A percentile compares a stretch with the other conserved stretches of the same genome.
These are phyloP conservation scores for Poeciliopsis presidionis DNA, from an alignment of 2,797 vertebrate species.

Conservation along the genomic window DNA sequence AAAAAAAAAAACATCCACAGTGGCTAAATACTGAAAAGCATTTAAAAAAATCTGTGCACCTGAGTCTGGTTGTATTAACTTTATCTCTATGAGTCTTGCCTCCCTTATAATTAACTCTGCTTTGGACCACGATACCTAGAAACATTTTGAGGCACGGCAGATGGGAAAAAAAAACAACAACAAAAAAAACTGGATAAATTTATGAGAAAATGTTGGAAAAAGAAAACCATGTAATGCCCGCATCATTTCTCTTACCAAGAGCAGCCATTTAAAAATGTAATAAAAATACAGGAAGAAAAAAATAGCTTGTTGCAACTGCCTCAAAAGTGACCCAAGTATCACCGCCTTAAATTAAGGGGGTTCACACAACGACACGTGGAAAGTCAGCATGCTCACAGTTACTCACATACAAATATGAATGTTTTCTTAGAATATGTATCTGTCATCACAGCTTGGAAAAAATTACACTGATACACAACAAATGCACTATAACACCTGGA, in stretches of 20 bases:
- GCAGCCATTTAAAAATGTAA: constrained; percentile 40
- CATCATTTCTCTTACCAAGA: constrained; percentile 27
- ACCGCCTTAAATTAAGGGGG: constrained; percentile 63
- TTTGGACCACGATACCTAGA: constrained; percentile 59
- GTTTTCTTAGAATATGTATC: constrained; percentile 78
- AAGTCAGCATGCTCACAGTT: constrained; percentile 79
- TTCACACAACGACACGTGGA: constrained; percentile 76
- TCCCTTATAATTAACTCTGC: constrained; percentile 53
- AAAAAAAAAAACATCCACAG: constrained; percentile 31
- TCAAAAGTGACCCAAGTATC: constrained; percentile 68
- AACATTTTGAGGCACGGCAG: constrained; percentile 71
- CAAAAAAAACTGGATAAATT: constrained; percentile 38
- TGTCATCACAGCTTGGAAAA: constrained; percentile 78
- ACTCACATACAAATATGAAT: constrained; percentile 81
- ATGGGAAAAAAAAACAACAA: constrained; percentile 16
- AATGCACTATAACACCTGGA: constrained; percentile 82
- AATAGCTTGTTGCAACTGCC: constrained; percentile 52
- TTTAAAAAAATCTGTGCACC: constrained; percentile 35
- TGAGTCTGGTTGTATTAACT: constrained; percentile 50
- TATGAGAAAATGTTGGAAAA: constrained; percentile 26
- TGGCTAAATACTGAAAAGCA: constrained; percentile 58
- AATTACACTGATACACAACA: constrained; percentile 82
- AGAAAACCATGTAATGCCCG: constrained; percentile 17
- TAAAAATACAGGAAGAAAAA: constrained; percentile 28
- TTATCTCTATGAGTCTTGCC: constrained; percentile 56